These are phyloP conservation scores for Clostera curtula DNA, from an alignment of 2,888 invertebrate genomes.

Conservation along the genomic window DNA sequence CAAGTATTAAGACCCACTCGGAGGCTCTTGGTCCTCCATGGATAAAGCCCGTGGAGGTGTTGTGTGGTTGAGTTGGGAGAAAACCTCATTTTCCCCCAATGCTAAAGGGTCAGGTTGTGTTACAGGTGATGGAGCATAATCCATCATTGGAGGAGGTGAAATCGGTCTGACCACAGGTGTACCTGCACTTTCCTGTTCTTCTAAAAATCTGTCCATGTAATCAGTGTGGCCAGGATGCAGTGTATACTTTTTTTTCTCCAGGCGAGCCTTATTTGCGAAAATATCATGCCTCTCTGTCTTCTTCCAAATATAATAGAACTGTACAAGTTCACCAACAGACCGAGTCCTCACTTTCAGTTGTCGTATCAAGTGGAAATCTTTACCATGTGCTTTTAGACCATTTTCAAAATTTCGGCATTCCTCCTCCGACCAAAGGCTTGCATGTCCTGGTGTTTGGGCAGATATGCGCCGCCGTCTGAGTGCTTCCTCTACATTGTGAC, in stretches of 20 bases:
- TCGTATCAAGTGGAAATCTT: conserved; percentile 96
- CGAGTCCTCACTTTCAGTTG: conserved; percentile 95
- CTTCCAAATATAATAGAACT: conserved; percentile 98
- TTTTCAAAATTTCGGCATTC: conserved; percentile 98
- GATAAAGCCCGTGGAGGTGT: conserved; percentile 52
- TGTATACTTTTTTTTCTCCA: conserved; percentile 95
- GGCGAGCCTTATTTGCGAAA: conserved; percentile 88
- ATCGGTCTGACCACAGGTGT: conserved; percentile 69
- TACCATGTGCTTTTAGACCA: conserved; percentile 93
- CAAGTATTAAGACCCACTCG: conserved; percentile 60
- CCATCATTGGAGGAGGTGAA: conserved; percentile 80
- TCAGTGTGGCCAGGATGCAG: conserved; percentile 94
- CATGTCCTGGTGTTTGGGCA: conserved; percentile 80
- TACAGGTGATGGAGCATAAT: conserved; percentile 56
- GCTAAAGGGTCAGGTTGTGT: conserved; percentile 65
- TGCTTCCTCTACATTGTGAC: conserved; percentile 96
- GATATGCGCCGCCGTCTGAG: conserved; percentile 85
- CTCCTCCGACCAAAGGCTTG: conserved; percentile 96
- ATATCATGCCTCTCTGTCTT: conserved; percentile 98
- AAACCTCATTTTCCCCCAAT: conserved; percentile 66
- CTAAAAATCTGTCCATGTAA: conserved; percentile 94
- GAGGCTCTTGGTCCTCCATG: conserved; percentile 61
- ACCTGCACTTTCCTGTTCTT: conserved; percentile 88
- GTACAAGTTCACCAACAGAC: conserved; percentile 96
- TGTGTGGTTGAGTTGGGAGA: conserved; percentile 60